phyloP scores from a whole-genome alignment of 2,888 invertebrate genomes.

The Torymus texanus region DNA sequence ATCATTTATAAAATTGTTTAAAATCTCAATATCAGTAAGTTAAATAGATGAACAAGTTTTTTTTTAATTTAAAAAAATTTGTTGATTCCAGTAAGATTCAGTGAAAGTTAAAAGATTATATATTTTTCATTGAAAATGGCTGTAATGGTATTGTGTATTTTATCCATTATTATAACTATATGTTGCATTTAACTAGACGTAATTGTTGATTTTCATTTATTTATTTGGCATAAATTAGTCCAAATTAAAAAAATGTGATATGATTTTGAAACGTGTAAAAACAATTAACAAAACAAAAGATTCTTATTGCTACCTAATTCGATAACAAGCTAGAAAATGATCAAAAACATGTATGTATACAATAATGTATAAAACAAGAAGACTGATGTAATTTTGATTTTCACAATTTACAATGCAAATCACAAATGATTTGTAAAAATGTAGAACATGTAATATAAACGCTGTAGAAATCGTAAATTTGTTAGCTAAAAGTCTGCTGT shows the following conservation, averaged over 20 bases:
- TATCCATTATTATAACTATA: no score
- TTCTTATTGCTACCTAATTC: conserved; percentile 6
- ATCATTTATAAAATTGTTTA: no score
- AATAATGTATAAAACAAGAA: conserved; percentile 13
- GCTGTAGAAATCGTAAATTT: conserved; percentile 26
- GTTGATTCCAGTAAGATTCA: no score
- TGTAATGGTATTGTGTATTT: no score
- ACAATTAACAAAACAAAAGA: not conserved
- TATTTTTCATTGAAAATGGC: no score
- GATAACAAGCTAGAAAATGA: not conserved
- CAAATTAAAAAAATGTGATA: not conserved
- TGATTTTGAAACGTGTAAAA: not conserved
- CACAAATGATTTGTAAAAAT: conserved; percentile 5
- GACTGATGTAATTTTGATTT: conserved; percentile 42
- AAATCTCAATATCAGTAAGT: no score
- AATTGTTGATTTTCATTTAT: no score
- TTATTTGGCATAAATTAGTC: no score
- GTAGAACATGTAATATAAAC: conserved; percentile 30
- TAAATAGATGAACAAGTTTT: no score
- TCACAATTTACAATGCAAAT: conserved; percentile 4
- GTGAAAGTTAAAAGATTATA: no score
- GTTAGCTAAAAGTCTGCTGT: not conserved
- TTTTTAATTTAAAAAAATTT: no score
- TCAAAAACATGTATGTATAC: not conserved
- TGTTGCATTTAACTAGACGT: no score